Conservation (phyloP, 2,797 vertebrate species). For the Cossypha polioptera region DNA sequence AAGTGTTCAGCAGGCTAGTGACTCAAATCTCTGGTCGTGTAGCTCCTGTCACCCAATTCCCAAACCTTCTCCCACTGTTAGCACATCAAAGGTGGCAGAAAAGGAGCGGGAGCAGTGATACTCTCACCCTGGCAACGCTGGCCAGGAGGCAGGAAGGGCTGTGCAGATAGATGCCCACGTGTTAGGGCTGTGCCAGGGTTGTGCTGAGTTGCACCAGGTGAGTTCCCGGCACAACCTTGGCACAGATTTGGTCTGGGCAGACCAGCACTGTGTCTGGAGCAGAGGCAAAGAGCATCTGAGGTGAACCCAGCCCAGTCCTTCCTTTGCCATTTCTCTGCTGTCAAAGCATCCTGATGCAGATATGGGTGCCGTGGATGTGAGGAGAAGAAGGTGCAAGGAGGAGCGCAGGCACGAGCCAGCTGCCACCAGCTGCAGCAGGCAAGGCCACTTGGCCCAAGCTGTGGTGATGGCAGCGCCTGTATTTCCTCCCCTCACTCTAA, state of each 20-base stretch:
- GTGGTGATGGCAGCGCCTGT: neutral
- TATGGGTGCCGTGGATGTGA: accelerated
- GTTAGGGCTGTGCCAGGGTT: neutral
- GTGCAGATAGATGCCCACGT: accelerated
- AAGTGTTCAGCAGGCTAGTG: neutral
- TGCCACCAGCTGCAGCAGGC: neutral
- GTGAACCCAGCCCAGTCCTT: neutral
- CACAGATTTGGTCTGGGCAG: neutral
- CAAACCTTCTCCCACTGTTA: neutral
- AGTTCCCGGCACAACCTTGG: neutral
- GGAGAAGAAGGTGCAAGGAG: neutral
- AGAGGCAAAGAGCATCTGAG: neutral
- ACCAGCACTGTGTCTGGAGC: accelerated
- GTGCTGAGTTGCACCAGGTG: accelerated
- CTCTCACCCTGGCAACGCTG: neutral
- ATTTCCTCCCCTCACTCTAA: neutral
- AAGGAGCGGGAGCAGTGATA: accelerated
- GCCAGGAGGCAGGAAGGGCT: neutral
- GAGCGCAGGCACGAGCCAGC: accelerated
- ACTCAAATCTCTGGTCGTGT: neutral
- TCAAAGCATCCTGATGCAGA: neutral
- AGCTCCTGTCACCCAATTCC: neutral
- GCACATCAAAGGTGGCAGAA: neutral
- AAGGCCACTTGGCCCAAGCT: neutral
- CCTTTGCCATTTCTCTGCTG: neutral